These are phyloP conservation scores for Alviniconcha marisindica DNA, from an alignment of 1,140 invertebrate genomes.

Conservation along the genomic window DNA sequence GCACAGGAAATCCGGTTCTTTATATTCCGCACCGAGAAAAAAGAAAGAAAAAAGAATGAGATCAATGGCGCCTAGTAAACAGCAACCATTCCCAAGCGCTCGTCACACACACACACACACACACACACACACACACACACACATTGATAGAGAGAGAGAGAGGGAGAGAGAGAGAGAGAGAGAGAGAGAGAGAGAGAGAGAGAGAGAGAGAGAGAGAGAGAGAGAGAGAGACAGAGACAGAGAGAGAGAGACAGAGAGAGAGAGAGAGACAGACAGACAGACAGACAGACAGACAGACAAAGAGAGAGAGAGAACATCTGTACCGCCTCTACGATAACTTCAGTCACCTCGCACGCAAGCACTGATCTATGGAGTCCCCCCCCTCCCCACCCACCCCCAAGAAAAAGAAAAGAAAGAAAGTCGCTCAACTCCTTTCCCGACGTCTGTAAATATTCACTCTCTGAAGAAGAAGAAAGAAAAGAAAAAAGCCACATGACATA, in stretches of 20 bases:
- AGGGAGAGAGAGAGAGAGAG: background rate
- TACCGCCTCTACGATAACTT: background rate
- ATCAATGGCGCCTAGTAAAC: background rate
- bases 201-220: constrained; percentile 1
- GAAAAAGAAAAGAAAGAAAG: no score
- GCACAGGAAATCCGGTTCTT: no score
- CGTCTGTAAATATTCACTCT: background rate
- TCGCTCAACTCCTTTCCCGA: no score
- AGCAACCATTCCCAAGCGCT: background rate
- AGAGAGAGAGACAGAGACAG: background rate
- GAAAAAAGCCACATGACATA: background rate
- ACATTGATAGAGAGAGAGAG: background rate
- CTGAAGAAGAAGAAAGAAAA: background rate
- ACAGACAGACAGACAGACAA: no score
- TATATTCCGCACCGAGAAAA: background rate
- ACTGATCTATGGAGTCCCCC: background rate
- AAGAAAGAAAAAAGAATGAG: background rate
- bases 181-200: background rate
- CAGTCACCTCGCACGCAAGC: background rate
- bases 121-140: background rate
- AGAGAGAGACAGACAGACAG: constrained; percentile 3
- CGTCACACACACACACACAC: no score
- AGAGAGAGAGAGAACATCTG: background rate
- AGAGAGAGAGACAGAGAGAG: background rate
- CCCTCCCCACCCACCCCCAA: no score